These are phyloP conservation scores for Pyralis farinalis DNA, from an alignment of 2,888 invertebrate genomes.

Conservation along the genomic window DNA sequence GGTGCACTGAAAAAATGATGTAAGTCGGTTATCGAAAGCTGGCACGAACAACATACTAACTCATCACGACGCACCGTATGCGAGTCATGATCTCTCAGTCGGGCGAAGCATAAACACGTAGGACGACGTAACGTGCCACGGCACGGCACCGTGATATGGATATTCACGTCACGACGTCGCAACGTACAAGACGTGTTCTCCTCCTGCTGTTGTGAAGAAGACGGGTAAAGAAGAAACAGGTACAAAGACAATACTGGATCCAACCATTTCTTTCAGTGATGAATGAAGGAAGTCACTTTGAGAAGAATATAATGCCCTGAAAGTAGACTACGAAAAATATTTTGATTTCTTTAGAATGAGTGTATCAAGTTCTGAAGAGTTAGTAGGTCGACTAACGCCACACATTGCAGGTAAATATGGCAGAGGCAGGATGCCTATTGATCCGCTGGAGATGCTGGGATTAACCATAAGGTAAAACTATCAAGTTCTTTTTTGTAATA, in stretches of 20 bases:
- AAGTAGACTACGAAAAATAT: constrained; percentile 18
- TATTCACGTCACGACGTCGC: too few species aligned
- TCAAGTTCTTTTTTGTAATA: too few species aligned
- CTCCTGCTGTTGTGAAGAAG: neutral
- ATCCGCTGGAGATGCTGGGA: constrained; percentile 11
- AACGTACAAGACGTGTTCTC: neutral
- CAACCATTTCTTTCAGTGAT: constrained; percentile 5
- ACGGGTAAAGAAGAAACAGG: constrained; percentile 7
- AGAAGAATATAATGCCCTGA: constrained; percentile 5
- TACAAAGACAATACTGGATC: constrained; percentile 6
- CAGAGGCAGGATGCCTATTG: constrained; percentile 20
- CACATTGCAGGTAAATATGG: constrained; percentile 21
- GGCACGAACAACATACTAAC: too few species aligned
- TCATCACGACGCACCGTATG: too few species aligned
- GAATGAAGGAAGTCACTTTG: constrained; percentile 9
- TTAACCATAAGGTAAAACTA: neutral
- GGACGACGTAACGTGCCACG: neutral
- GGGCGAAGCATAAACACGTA: too few species aligned
- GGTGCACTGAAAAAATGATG: too few species aligned
- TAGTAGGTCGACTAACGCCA: constrained; percentile 20
- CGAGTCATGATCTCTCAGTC: too few species aligned
- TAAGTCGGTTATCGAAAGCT: too few species aligned
- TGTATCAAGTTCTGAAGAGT: constrained; percentile 17
- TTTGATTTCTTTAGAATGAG: constrained; percentile 24
- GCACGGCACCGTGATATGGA: too few species aligned